Evolutionary conservation across 2,797 vertebrate genomes (phyloP), one percentile per base, ranked within the genome.

Genomic region (Hybognathus amarus): DNA sequence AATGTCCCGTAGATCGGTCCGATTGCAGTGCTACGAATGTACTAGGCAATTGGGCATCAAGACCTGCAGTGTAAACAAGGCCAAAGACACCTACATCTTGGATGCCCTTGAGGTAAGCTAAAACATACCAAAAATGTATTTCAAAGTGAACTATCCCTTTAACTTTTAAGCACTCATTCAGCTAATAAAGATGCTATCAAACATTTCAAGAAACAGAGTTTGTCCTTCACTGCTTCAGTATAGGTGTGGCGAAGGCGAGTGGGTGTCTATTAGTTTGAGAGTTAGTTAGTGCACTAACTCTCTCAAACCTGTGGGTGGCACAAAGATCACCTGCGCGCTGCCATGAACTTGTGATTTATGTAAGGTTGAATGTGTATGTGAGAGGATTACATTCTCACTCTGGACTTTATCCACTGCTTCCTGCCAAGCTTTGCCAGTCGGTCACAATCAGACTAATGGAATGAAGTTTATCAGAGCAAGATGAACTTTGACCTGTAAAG

Each of bases 401-500:
- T 90, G 89, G 79, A 38, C 87, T 86, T 71, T 87, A 79, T 90
- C 85, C 86, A 77, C 80, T 4, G 71, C 85, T 91, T 93, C 88
- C 90, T 90, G 88, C 75, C 84, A 75, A 54, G 77, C 83, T 66
- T 75, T 75, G 61, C 71, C 80, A 87, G 91, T 92, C 88, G 84
- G 90, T 93, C 91, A 91, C 91, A 93, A 88, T 85, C 77, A 63
- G 47, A 77, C 84, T 91, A 91, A 92, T 90, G 90, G 88, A 77
- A 76, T 0, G 82, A 86, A 87, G 70, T 89, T 92, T 90, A 91
- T 93, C 90, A 87, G 79, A 88, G 85, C 86, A 86, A 87, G 87
- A 73, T 91, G 90, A 92, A 88, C 90, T 85, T 52, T 11, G 83
- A 83, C 90, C 87, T 88, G 40, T 27, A 61, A 61, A 47, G 64